Evolutionary conservation across 2,113 vertebrate genomes (phyloP), one percentile per base, ranked within the genome.

Genomic region (Pelvicachromis taeniatus): DNA sequence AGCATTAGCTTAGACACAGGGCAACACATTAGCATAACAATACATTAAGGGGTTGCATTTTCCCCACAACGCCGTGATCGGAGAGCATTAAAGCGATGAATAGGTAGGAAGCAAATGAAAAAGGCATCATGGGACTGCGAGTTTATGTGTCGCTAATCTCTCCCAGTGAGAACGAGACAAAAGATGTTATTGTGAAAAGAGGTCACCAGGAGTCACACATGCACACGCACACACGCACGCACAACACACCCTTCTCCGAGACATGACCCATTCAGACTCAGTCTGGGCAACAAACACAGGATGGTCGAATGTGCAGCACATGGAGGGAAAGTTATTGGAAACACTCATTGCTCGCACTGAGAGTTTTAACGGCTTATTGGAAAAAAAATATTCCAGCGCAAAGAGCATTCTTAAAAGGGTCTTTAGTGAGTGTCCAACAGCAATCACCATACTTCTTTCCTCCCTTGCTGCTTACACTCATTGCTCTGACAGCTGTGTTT

Each of bases 101-200:
- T 88, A 61, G 85, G 70, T 78, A 88, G 88, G 87, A 92, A 93
- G 91, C 88, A 65, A 90, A 93, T 92, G 87, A 92, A 93, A 93
- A 90, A 91, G 55, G 87, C 88, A 93, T 92, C 87, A 93, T 87
- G 91, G 92, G 92, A 93, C 87, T 45, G 50, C 12, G 33, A 88
- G 92, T 93, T 90, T 86, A 90, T 91, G 92, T 85, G 89, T 50
- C 80, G 85, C 88, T 91, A 91, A 93, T 93, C 91, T 91, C 85
- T 88, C 84, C 80, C 53, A 40, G 84, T 33, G 87, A 85, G 77
- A 83, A 77, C 6, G 75, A 88, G 82, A 90, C 87, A 88, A 87
- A 87, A 73, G 86, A 88, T 7, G 85, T 82, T 90, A 83, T 90
- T 91, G 90, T 91, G 38, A 26, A 23, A 65, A 78, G 83, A 85